Base-by-base conservation (phyloP, 2,888 invertebrate species). In the Lucinisca nassula region DNA sequence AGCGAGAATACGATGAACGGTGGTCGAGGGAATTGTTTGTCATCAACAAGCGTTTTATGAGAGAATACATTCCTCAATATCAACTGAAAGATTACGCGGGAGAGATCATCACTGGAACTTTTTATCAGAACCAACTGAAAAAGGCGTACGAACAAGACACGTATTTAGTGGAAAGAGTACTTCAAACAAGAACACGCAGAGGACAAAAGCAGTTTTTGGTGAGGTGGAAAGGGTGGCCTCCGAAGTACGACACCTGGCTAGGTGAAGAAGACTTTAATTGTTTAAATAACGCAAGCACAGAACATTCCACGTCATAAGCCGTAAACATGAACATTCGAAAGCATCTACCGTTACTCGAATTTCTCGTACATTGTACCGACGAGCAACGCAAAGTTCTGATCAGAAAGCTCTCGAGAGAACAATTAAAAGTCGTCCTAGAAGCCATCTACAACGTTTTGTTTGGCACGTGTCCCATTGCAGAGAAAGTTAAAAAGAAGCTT, bases 381-480 rank as follows among this genome's bases (percentile, higher is more conserved):
- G 12, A 77, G 24, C 85, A 85, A 32, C 85, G 83, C 12, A 37
- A 55, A 35, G 73, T 51, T 6, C 0, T 88, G 21, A 38, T 88
- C 30, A 70, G 75, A 24, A 85, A 75, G 37, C 40, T 84, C 30
- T 45, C 49, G 1, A 55, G 55, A 24, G 38, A 30, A n/a, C 89
- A 87, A 58, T 45, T 84, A 67, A 58, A 73, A 76, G 77, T 73
- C 58, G 45, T 87, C n/a, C 38, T 82, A 37, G 84, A 89, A 74
- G 78, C 84, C 49, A 79, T 87, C n/a, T 89, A 82, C 78, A 89
- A 89, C 82, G 87, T 87, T 8, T 38, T 89, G 27, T 74, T 77
- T 35, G 87, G 87, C 49, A 87, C 82, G 27, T 85, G 81, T 37
- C 51, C 77, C 17, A 27, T 90, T 24, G 55, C 61, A 1, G 58